Evolutionary conservation across 2,113 vertebrate genomes (phyloP).

Genomic region (Paedocypris sp.): DNA sequence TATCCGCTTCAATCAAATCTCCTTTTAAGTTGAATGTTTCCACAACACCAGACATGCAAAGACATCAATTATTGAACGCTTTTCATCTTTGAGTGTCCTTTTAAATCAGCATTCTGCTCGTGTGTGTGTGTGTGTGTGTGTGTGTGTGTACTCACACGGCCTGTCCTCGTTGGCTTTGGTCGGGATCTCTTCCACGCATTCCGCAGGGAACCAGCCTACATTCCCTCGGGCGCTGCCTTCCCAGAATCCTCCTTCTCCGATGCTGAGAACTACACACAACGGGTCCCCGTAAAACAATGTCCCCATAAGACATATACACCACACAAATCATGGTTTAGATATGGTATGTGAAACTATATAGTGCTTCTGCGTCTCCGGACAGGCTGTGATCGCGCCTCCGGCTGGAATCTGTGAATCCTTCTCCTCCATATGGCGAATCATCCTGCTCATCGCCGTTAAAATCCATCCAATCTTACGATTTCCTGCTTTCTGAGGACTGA

Average conservation of each 20-base stretch:
- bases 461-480: too few relatives aligned
- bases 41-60: not conserved
- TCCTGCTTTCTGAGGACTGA: too few relatives aligned
- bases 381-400: not conserved
- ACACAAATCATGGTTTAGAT: not conserved
- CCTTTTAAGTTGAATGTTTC: too few relatives aligned
- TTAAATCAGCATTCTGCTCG: not conserved
- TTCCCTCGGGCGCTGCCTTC: conserved; percentile 78
- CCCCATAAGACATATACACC: not conserved
- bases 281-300: too few relatives aligned
- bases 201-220: conserved; percentile 80
- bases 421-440: conserved; percentile 1
- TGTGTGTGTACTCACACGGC: conserved; percentile 63
- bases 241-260: conserved; percentile 85
- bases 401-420: conserved; percentile 7
- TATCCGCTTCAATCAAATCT: too few relatives aligned
- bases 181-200: conserved; percentile 80
- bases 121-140: conserved; percentile 4
- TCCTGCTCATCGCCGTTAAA: not conserved
- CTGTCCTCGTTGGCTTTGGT: conserved; percentile 67
- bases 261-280: conserved; percentile 64
- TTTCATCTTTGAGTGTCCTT: not conserved
- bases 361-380: not conserved
- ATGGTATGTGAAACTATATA: not conserved
- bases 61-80: too few relatives aligned